Evolutionary conservation across 2,113 vertebrate genomes (phyloP).

Genomic region (Pagrus major): DNA sequence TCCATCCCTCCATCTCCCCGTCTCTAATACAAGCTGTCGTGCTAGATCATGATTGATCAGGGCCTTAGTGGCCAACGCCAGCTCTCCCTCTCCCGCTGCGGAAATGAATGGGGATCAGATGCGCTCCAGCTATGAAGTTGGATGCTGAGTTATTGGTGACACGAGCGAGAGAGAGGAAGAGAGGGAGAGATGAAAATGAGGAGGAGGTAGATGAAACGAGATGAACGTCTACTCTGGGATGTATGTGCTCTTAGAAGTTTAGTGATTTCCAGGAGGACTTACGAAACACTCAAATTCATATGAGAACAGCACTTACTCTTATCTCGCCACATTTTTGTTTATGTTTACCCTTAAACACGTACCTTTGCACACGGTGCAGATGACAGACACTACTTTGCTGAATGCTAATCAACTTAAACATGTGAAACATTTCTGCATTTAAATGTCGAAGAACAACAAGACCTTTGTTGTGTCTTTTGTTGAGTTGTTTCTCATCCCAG

Average conservation of each 20-base stretch:
- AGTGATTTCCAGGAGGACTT: constrained; percentile 37
- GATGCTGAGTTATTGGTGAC: constrained; percentile 69
- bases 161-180: constrained; percentile 29
- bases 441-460: too few species aligned
- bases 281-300: constrained; percentile 11
- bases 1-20: constrained; percentile 60
- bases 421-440: too few species aligned
- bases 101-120: constrained; percentile 79
- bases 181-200: constrained; percentile 45
- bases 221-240: constrained; percentile 35
- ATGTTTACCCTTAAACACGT: background rate
- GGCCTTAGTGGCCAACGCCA: constrained; percentile 73
- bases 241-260: constrained; percentile 32
- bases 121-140: constrained; percentile 67
- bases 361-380: background rate
- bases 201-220: constrained; percentile 42
- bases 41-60: constrained; percentile 82
- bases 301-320: background rate
- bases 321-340: background rate
- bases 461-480: too few species aligned
- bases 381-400: background rate
- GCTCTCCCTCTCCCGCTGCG: constrained; percentile 74
- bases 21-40: constrained; percentile 74
- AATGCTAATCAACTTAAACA: too few species aligned
- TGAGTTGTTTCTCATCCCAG: too few species aligned